phyloP scores from a whole-genome alignment of 2,888 invertebrate species.

The Pseudococcus longispinus region DNA sequence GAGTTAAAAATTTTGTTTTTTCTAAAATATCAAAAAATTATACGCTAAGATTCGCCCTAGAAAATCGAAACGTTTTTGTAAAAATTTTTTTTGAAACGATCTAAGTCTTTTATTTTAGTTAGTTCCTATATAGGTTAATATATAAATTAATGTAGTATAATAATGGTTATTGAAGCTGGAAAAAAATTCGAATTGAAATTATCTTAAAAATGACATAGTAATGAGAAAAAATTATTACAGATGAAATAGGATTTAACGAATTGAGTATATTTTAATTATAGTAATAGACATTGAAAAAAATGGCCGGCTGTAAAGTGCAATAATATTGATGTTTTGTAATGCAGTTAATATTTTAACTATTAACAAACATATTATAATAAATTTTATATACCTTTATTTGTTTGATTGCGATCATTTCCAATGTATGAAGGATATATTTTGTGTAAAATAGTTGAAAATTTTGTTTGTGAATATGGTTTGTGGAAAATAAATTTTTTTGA shows the following conservation, averaged over 20 bases:
- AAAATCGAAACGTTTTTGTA: conserved; percentile 21
- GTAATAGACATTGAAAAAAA: conserved; percentile 29
- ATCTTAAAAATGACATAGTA: neutral
- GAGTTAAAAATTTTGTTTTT: neutral
- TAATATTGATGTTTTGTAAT: conserved; percentile 44
- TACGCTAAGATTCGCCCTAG: conserved; percentile 13
- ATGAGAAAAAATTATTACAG: neutral
- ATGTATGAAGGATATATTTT: conserved; percentile 30
- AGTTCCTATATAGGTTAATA: conserved; percentile 54
- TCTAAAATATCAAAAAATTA: conserved; percentile 12
- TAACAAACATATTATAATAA: conserved; percentile 46
- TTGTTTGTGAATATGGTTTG: conserved; percentile 22
- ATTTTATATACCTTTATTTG: conserved; percentile 23
- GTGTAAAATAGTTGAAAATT: conserved; percentile 14
- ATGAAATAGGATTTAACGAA: conserved; percentile 34
- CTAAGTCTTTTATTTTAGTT: conserved; percentile 53
- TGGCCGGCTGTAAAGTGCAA: conserved; percentile 56
- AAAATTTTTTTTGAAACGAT: conserved; percentile 7
- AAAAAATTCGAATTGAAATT: neutral
- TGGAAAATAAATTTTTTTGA: conserved; percentile 37
- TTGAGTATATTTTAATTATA: conserved; percentile 11
- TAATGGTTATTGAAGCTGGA: neutral
- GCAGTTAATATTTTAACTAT: conserved; percentile 39
- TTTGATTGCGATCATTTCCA: neutral
- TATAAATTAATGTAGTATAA: conserved; percentile 30